A percentile compares a stretch with the other conserved stretches of the same genome.
Conservation (phyloP, 1,140 invertebrate genomes). For the Bicyclus anynana region DNA sequence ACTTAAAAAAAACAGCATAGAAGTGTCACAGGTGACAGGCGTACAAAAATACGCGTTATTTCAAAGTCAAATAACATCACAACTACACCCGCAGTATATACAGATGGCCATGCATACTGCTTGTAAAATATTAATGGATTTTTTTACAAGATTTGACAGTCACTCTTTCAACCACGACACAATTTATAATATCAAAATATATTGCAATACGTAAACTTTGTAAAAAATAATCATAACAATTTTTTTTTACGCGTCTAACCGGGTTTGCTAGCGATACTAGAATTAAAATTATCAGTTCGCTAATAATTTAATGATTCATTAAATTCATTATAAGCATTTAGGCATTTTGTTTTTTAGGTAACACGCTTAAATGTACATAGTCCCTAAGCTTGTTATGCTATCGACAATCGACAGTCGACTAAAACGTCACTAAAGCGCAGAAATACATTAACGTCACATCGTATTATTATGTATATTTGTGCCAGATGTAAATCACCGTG, state of each 20-base stretch:
- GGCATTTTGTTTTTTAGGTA: neutral
- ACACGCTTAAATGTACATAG: no score
- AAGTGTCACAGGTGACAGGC: neutral
- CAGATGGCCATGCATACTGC: constrained; percentile 17
- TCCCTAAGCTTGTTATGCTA: no score
- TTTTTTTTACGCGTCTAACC: constrained; percentile 1
- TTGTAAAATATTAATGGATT: neutral
- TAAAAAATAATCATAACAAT: neutral
- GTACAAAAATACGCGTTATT: neutral
- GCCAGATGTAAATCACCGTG: neutral
- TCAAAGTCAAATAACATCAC: neutral
- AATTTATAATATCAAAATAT: neutral
- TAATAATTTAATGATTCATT: neutral
- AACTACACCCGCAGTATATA: constrained; percentile 18
- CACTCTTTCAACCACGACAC: neutral
- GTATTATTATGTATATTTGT: no score
- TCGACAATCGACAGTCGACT: neutral
- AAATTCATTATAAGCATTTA: neutral
- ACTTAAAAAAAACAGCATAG: neutral
- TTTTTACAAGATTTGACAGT: constrained; percentile 13
- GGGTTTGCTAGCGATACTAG: constrained; percentile 20
- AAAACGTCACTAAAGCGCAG: neutral
- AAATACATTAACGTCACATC: no score
- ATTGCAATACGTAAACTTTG: neutral
- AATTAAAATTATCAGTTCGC: neutral